Conservation (phyloP, 2,888 invertebrate species). For the Acronicta leporina region DNA sequence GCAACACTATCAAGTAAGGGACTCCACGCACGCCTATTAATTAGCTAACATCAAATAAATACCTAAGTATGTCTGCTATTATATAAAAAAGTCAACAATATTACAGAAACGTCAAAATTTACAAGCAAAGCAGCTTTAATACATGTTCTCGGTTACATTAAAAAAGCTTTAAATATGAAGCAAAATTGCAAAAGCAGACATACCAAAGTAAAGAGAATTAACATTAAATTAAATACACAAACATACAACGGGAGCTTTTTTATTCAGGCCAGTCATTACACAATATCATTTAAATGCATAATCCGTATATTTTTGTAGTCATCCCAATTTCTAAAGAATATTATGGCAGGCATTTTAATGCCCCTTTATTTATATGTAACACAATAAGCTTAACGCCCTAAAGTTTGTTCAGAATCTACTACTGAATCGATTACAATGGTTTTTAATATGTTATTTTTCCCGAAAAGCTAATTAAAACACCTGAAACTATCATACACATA, state of each 20-base stretch:
- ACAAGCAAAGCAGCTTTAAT: background rate
- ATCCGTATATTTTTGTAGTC: background rate
- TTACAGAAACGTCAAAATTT: background rate
- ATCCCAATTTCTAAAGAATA: background rate
- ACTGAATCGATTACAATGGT: too few relatives aligned
- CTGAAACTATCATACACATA: too few relatives aligned
- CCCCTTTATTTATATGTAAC: too few relatives aligned
- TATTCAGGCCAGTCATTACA: slow-evolving; percentile 24
- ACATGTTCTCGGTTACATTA: background rate
- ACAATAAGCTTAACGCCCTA: too few relatives aligned
- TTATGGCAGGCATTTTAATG: background rate
- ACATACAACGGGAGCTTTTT: slow-evolving; percentile 44
- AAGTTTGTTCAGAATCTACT: too few relatives aligned
- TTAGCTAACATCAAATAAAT: slow-evolving; percentile 64
- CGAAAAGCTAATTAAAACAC: too few relatives aligned
- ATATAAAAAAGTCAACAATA: background rate
- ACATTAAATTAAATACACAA: slow-evolving; percentile 48
- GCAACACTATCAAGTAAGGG: slow-evolving; percentile 45
- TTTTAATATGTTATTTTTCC: too few relatives aligned
- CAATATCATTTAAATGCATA: slow-evolving; percentile 23
- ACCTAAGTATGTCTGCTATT: slow-evolving; percentile 61
- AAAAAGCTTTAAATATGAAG: slow-evolving; percentile 9
- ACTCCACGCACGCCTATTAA: slow-evolving; percentile 54
- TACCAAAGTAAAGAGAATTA: slow-evolving; percentile 52
- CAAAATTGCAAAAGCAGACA: slow-evolving; percentile 51